Base-by-base conservation (phyloP, 2,113 vertebrate genomes). In the Numida meleagris region DNA sequence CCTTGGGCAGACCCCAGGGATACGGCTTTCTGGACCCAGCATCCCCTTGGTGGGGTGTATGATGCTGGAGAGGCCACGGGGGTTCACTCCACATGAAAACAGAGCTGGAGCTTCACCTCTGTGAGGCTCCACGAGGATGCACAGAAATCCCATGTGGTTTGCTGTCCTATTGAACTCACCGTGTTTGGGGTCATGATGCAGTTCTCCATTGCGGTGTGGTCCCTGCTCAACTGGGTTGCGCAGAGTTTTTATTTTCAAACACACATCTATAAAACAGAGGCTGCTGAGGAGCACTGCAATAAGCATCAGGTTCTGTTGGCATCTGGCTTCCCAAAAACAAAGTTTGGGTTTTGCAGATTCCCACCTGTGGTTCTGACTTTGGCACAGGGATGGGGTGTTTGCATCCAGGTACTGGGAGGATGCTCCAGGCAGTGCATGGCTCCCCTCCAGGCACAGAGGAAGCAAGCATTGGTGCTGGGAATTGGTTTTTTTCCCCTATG, bases 131-230 rank as follows among this genome's bases (percentile, higher is more conserved):
- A 10, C 2, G 20, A 80, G 1, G 0, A 31, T 8, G 53, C 91
- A 95, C 94, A 93, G 78, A 85, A 62, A 61, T 48, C 73, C 68
- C 12, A 8, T 34, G 66, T 53, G 78, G 80, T 74, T 71, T 4
- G 25, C 80, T 78, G 65, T 19, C 23, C 80, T 78, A 42, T 84
- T 76, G 45, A 45, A 66, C 14, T 45, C 6, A 2, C 77, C 1
- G 2, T 58, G 33, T 27, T 74, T 0, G 0, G 81, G 84, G 36
- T 18, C 1, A 5, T 62, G 38, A 90, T 57, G 33, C 33, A 46
- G 38, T 57, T 90, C 53, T 58, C 57, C 34, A 18, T 43, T 2
- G 0, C 0, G 1, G 43, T 57, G 50, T 0, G 0, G 23, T 20
- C 40, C 1, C 4, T 0, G 0, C 62, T 57, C n/a, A 82, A 75